Evolutionary conservation across 2,113 vertebrate species (phyloP).

Genomic region (Camelus dromedarius): DNA sequence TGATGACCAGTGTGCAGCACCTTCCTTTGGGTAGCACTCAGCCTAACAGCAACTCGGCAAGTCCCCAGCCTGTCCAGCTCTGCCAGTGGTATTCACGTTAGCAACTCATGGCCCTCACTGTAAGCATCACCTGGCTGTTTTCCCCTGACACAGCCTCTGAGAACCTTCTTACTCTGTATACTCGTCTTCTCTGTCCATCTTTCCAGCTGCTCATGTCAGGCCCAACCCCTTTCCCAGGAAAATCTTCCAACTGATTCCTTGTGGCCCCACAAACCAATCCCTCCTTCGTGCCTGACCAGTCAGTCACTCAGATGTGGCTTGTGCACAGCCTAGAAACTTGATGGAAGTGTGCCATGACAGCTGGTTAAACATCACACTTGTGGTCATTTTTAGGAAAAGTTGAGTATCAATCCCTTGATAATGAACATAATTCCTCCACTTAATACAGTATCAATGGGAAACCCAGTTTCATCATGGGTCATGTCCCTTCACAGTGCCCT

Average conservation of each 20-base stretch:
- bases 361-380: background rate
- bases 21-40: background rate
- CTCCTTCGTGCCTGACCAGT: background rate
- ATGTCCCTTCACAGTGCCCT: background rate
- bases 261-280: background rate
- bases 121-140: background rate
- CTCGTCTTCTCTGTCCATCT: background rate
- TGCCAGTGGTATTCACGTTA: background rate
- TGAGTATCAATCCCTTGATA: background rate
- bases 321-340: background rate
- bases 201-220: background rate
- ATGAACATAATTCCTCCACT: background rate
- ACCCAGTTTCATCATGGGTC: background rate
- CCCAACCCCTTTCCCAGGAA: background rate
- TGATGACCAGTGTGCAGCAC: background rate
- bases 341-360: too few species aligned
- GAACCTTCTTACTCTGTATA: background rate
- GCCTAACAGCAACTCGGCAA: background rate
- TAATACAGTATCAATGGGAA: background rate
- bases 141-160: background rate
- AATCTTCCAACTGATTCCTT: background rate
- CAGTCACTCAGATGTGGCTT: background rate
- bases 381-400: background rate
- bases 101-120: background rate
- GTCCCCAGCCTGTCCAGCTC: background rate